Evolutionary conservation across 2,888 invertebrate species (phyloP), one percentile per base, ranked within the genome.

Genomic region (Dolomedes plantarius): DNA sequence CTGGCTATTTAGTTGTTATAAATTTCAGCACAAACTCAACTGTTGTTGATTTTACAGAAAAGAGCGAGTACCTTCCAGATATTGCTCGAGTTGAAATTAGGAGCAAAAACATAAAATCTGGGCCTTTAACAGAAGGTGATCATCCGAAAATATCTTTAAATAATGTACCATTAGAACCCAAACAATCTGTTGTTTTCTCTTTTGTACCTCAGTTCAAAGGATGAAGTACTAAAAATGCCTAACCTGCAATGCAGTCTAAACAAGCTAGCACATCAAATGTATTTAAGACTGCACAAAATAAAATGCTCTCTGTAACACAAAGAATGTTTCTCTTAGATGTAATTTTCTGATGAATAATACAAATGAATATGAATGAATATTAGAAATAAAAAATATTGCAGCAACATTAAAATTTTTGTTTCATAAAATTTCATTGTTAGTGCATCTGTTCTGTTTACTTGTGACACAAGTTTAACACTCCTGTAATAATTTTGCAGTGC

Each of bases 1-100:
- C 88, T 0, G 96, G 96, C 27, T 95, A 94, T 91, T 92, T 95
- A 89, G 94, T 95, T 29, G 93, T 94, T 71, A 94, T 94, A 90
- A 96, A 96, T 92, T 94, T 95, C 19, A 92, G 92, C 0, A 91
- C 91, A 11, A 90, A 91, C 36, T 90, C 90, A 2, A 92, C 92
- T 9, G 90, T 90, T 1, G 93, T 94, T 71, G 93, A 95, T 90
- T 93, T 95, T 23, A 73, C 69, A 16, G 50, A 32, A 2, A 86
- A 68, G 27, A 77, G 65, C 27, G 23, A 31, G 1, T 32, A 77
- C 28, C 39, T 88, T 0, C 88, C 88, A 0, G 88, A 88, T 19
- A 78, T 69, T 13, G 88, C 73, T 1, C 50, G 75, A 19, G 86
- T 88, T 3, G 88, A 88, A 76, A 65, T 88, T n/a, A 23, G 74